Evolutionary conservation across 2,888 invertebrate species (phyloP).

Genomic region (Drosophila meridionalis): DNA sequence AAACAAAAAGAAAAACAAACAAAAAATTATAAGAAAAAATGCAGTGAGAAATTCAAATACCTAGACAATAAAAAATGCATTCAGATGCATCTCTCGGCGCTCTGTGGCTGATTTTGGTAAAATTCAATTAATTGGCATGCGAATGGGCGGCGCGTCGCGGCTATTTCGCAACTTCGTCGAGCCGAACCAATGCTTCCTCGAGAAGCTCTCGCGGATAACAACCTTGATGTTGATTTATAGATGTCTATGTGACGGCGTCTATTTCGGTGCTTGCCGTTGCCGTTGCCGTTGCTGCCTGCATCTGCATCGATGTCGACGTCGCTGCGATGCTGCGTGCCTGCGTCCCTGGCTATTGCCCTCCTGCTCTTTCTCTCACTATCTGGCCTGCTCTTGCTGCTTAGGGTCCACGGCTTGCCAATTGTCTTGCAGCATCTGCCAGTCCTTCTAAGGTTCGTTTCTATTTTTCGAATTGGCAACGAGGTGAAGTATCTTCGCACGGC

Average conservation of each 20-base stretch:
- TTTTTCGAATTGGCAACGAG: conserved; percentile 78
- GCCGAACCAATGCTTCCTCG: conserved; percentile 61
- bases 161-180: conserved; percentile 72
- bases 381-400: conserved; percentile 20
- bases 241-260: conserved; percentile 64
- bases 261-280: conserved; percentile 56
- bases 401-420: conserved; percentile 61
- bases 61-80: conserved; percentile 26
- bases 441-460: conserved; percentile 86
- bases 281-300: conserved; percentile 10
- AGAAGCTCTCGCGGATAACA: conserved; percentile 71
- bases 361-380: conserved; percentile 17
- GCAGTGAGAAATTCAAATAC: conserved; percentile 31
- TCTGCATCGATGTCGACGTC: conserved; percentile 22
- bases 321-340: conserved; percentile 48
- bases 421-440: conserved; percentile 74
- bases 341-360: conserved; percentile 41
- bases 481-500: conserved; percentile 40
- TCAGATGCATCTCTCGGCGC: conserved; percentile 39
- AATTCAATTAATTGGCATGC: conserved; percentile 63
- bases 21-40: conserved; percentile 2
- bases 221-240: conserved; percentile 84
- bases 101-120: conserved; percentile 60
- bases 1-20: conserved; percentile 17
- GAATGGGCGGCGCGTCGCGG: conserved; percentile 54